Percentiles rank a stretch among this genome's conserved stretches.
Conservation (phyloP, 1,140 invertebrate species). For the Schmidtea mediterranea region DNA sequence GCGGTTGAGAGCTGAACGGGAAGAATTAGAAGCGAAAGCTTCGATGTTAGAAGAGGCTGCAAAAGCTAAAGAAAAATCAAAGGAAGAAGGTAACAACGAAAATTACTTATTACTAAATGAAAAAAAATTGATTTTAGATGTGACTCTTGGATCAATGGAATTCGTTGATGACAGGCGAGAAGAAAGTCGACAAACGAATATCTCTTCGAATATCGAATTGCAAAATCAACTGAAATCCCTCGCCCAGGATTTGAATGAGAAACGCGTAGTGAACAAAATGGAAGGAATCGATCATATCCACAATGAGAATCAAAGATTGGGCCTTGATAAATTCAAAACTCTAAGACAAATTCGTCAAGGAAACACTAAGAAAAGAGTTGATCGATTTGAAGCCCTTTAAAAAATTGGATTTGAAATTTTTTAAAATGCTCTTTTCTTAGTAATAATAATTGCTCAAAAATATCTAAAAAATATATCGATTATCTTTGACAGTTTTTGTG, state of each 20-base stretch:
- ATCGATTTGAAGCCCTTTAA: slow-evolving; percentile 99
- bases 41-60: too few relatives aligned
- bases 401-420: slow-evolving; percentile 1
- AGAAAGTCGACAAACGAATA: slow-evolving; percentile 59
- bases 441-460: too few relatives aligned
- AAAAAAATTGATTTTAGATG: too few relatives aligned
- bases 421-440: too few relatives aligned
- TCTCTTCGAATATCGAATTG: slow-evolving; percentile 65
- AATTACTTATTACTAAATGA: too few relatives aligned
- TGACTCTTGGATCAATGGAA: too few relatives aligned
- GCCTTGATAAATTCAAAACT: slow-evolving; percentile 96
- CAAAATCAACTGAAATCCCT: slow-evolving; percentile 55
- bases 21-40: too few relatives aligned
- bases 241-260: slow-evolving; percentile 50
- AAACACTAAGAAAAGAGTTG: slow-evolving; percentile 95
- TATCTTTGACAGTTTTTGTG: too few relatives aligned
- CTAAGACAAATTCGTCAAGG: slow-evolving; percentile 90
- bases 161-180: slow-evolving; percentile 41
- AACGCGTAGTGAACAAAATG: slow-evolving; percentile 52
- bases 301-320: slow-evolving; percentile 53
- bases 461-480: too few relatives aligned
- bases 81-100: too few relatives aligned
- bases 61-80: too few relatives aligned
- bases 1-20: too few relatives aligned
- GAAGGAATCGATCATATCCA: slow-evolving; percentile 32